These are phyloP conservation scores for Ormyrus labotus DNA, from an alignment of 2,888 invertebrate genomes.

Conservation along the genomic window DNA sequence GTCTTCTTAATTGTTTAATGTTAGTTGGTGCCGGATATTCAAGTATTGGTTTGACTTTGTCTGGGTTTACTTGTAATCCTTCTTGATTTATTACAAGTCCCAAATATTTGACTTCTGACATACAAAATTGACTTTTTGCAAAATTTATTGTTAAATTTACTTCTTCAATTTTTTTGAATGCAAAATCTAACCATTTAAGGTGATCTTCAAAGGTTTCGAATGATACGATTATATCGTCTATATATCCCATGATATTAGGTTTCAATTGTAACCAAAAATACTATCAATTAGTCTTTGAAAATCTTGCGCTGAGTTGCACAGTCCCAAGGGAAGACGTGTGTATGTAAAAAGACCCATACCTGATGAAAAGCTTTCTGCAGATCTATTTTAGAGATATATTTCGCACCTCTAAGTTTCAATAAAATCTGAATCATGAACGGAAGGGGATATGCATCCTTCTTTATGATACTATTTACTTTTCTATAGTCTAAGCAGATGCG, in stretches of 20 bases:
- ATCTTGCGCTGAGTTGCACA: background rate
- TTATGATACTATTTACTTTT: too few relatives aligned
- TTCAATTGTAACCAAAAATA: background rate
- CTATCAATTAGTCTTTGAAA: background rate
- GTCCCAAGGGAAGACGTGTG: background rate
- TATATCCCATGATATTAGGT: background rate
- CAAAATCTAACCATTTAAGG: background rate
- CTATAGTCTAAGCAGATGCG: too few relatives aligned
- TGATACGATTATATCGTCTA: background rate
- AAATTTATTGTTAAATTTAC: background rate
- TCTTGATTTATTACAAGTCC: too few relatives aligned
- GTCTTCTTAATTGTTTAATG: conserved; percentile 60
- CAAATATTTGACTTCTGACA: too few relatives aligned
- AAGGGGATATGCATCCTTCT: conserved; percentile 58
- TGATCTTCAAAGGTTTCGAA: background rate
- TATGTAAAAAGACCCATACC: background rate
- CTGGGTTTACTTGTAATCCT: too few relatives aligned
- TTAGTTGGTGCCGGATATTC: conserved; percentile 50
- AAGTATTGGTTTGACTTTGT: background rate
- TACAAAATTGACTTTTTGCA: too few relatives aligned
- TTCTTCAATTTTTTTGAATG: too few relatives aligned
- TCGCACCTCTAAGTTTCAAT: conserved; percentile 62
- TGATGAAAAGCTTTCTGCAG: conserved; percentile 63
- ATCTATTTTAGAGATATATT: conserved; percentile 67
- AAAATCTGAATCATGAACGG: conserved; percentile 64